Conservation (phyloP, 2,797 vertebrate genomes). For the Tiaroga cobitis region DNA sequence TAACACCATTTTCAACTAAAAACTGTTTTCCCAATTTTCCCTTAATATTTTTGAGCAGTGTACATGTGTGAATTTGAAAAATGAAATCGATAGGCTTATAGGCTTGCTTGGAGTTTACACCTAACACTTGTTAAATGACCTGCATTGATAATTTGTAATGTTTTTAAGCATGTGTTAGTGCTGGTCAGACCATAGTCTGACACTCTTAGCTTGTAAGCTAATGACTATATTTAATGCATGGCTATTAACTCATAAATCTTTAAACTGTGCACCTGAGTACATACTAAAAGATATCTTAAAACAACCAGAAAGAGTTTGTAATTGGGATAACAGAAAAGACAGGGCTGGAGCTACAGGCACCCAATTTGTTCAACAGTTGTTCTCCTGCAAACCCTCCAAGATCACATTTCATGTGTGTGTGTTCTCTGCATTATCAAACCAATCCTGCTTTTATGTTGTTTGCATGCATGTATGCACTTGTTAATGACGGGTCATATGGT, state of each 20-base stretch:
- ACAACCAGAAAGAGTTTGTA: neutral
- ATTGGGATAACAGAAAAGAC: neutral
- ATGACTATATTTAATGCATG: neutral
- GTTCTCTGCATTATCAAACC: neutral
- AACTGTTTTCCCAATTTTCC: neutral
- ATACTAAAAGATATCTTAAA: neutral
- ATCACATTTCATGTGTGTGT: conserved; percentile 18
- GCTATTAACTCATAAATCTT: neutral
- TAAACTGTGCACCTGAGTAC: neutral
- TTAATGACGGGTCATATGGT: neutral
- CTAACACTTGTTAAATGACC: neutral
- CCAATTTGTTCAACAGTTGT: conserved; percentile 17
- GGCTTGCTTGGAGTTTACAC: neutral
- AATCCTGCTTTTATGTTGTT: neutral
- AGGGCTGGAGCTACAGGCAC: neutral
- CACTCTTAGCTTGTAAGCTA: neutral
- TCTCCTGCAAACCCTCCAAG: conserved; percentile 13
- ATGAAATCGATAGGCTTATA: neutral
- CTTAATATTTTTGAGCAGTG: neutral
- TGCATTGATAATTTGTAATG: neutral
- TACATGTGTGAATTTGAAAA: neutral
- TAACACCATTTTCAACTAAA: too few relatives aligned
- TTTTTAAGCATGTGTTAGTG: neutral
- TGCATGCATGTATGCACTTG: conserved; percentile 13
- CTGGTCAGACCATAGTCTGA: conserved; percentile 18